Evolutionary conservation across 2,888 invertebrate genomes (phyloP), one percentile per base, ranked within the genome.

Genomic region (Caenorhabditis sinica): DNA sequence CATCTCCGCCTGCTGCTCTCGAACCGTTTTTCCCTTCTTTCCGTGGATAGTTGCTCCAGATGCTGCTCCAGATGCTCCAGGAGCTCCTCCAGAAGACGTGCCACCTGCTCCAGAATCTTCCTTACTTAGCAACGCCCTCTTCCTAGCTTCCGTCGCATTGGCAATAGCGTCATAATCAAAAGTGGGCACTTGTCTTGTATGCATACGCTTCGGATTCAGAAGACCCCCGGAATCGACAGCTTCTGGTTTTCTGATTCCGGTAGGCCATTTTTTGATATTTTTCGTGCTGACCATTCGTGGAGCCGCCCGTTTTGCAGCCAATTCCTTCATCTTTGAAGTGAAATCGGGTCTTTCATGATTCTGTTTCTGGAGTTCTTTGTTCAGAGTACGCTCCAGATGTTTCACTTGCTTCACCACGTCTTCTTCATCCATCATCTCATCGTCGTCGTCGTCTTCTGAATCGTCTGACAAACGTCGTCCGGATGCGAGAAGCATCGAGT

Each of bases 1-100:
- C 82, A 82, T 86, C 45, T 79, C 86, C 33, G 51, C n/a, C 45
- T 86, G 86, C 58, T 61, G 74, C 40, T 86, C 82, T 61, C 86
- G 33, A 11, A 86, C 81, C 3, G 84, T 69, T 28, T 79, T 79
- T 20, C 80, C 80, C 66, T 86, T 86, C 28, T 68, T 49, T 72
- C 86, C 84, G 40, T 83, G 82, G 25, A 86, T 86, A 33, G 82
- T 69, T 17, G 79, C 43, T 45, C 30, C 63, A 11, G 68, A 49
- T n/a, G 66, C 53, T 5, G 17, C n/a, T 9, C 43, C 13, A 13
- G 60, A n/a, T n/a, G 79, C 43, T 45, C 30, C 63, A 11, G 68
- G 36, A 28, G 66, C 43, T 0, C 9, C 20, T 15, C 49, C 17
- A 9, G 61, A 11, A 36, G 28, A 1, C 5, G 66, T 17, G 0